These are phyloP conservation scores for Lucifuga dentata DNA, from an alignment of 2,113 vertebrate species.

Conservation along the genomic window DNA sequence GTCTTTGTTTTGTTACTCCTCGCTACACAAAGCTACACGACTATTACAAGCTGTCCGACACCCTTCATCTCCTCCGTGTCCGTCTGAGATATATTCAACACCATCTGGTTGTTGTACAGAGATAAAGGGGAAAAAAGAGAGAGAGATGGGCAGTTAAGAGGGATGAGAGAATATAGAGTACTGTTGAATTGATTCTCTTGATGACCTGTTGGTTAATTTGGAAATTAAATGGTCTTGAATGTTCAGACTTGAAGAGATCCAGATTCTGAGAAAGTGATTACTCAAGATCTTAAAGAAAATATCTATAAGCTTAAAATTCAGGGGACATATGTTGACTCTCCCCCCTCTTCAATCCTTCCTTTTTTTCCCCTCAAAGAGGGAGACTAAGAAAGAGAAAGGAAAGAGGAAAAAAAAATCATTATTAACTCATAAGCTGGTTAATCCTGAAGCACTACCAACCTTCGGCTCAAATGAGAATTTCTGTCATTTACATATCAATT, in stretches of 20 bases:
- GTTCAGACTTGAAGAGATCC: conserved; percentile 62
- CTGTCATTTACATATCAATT: conserved; percentile 84
- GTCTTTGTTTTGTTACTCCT: conserved; percentile 55
- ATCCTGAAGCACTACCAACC: conserved; percentile 78
- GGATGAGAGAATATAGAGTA: conserved; percentile 17
- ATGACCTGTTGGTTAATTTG: too few relatives aligned
- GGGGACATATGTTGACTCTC: conserved; percentile 70
- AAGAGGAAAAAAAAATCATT: conserved; percentile 58
- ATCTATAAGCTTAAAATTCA: conserved; percentile 55
- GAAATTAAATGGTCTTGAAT: too few relatives aligned
- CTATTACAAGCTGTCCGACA: conserved; percentile 67
- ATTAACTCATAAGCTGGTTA: conserved; percentile 83
- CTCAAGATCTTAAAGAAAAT: conserved; percentile 59
- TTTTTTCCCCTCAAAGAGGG: conserved; percentile 10
- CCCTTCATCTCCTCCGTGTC: conserved; percentile 47
- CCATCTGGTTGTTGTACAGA: conserved; percentile 74
- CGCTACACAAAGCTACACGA: conserved; percentile 43
- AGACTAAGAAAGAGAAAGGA: conserved; percentile 24
- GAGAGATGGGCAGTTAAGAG: conserved; percentile 12
- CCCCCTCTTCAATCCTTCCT: conserved; percentile 25
- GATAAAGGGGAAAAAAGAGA: conserved; percentile 11
- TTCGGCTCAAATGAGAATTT: conserved; percentile 82
- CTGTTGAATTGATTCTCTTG: conserved; percentile 23
- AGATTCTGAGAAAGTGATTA: conserved; percentile 68
- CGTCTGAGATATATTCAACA: conserved; percentile 64